Base-by-base conservation (phyloP, 2,888 invertebrate species). In the Polylopha cassiicola region DNA sequence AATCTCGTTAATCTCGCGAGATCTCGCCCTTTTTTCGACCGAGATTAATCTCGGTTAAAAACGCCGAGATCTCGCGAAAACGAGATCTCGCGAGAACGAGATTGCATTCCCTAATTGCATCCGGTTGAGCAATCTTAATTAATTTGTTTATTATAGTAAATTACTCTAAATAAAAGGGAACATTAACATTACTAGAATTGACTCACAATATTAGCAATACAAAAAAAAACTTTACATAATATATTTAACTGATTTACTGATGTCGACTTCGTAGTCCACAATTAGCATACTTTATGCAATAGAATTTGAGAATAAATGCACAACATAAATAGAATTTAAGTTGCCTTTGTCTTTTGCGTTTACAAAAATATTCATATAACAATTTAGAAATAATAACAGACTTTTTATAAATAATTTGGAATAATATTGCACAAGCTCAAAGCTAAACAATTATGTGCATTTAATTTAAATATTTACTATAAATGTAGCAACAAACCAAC, bases 351-450 rank as follows among this genome's bases (percentile, higher is more conserved):
- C 84, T 84, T 84, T 82, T 80, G 75, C 50, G 72, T 68, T 77
- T 79, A 79, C 64, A 81, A 80, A 82, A 79, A 82, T 81, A 81
- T 73, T 68, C 65, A 65, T 77, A 75, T 79, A 82, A 82, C 76
- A 81, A 81, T 82, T 82, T 81, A 73, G 81, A 82, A 81, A 80
- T 80, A 76, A 82, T 71, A 63, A 75, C 71, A 81, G 80, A 75
- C 78, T 61, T 73, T 59, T 65, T 72, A 77, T 70, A 78, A 78
- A 80, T 68, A 82, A 81, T 82, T 82, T 84, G 82, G 82, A 82
- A 81, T 81, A 78, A 72, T 79, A 79, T 81, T 79, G 80, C 84
- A 84, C 84, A 71, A 82, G 81, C 78, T 80, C 73, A 70, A 74
- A 78, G 81, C 76, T 77, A 81, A 79, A 75, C 69, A 54, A 73